Percentiles rank a stretch among this genome's conserved stretches.
phyloP scores from a whole-genome alignment of 1,140 invertebrate species.

The Zaprionus kolodkinae region DNA sequence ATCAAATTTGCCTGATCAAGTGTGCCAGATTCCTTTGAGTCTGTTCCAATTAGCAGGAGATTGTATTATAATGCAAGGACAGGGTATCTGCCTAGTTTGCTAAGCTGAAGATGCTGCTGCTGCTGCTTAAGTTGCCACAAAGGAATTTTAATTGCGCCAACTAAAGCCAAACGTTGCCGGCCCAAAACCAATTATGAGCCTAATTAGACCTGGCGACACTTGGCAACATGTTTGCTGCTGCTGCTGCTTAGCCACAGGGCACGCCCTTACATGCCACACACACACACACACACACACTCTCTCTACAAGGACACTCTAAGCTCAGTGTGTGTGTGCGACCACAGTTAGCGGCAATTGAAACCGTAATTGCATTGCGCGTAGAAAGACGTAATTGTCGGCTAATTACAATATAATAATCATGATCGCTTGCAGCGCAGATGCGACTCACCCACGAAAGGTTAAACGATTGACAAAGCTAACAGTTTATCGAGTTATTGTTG shows the following conservation, averaged over 20 bases:
- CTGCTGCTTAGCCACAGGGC: slow-evolving; percentile 13
- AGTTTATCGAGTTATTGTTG: background rate
- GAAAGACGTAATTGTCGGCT: slow-evolving; percentile 22
- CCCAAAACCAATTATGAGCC: slow-evolving; percentile 34
- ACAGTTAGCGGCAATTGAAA: slow-evolving; percentile 22
- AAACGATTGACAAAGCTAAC: background rate
- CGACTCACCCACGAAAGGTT: background rate
- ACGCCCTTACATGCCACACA: slow-evolving; percentile 12
- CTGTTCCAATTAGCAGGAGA: slow-evolving; percentile 12
- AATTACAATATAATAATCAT: slow-evolving; percentile 17
- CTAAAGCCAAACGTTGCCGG: slow-evolving; percentile 28
- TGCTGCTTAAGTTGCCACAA: slow-evolving; percentile 22
- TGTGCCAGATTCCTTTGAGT: background rate
- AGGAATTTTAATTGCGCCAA: slow-evolving; percentile 49
- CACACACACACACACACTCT: background rate
- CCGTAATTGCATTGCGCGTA: slow-evolving; percentile 18
- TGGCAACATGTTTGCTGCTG: slow-evolving; percentile 11
- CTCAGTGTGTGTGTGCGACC: background rate
- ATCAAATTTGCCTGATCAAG: background rate
- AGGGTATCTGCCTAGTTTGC: slow-evolving; percentile 6
- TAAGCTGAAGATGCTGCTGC: background rate
- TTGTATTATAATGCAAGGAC: background rate
- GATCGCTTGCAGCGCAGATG: background rate
- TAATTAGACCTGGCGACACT: slow-evolving; percentile 46
- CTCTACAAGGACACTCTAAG: background rate